Conservation (phyloP, 2,797 vertebrate species). For the Ceryle rudis region DNA sequence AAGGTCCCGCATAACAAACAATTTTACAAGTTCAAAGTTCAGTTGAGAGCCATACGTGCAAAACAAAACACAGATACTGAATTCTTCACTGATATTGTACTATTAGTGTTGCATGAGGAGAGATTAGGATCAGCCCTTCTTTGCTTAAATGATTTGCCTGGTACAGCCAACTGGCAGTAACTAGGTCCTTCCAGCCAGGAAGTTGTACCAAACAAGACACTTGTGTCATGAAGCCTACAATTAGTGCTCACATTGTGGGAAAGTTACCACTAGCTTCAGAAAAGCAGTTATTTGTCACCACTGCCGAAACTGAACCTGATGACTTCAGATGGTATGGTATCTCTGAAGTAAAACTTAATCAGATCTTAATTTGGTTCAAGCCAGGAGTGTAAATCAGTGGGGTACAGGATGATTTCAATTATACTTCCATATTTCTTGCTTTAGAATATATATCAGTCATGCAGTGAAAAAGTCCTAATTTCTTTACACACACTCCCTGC, state of each 20-base stretch:
- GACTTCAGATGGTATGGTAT: background rate
- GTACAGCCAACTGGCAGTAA: conserved; percentile 47
- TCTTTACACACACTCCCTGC: background rate
- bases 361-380: background rate
- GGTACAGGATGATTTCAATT: background rate
- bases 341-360: background rate
- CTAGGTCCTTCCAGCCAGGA: conserved; percentile 11
- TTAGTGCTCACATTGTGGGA: background rate
- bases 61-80: conserved; percentile 25
- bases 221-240: background rate
- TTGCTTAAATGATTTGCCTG: conserved; percentile 62
- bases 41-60: background rate
- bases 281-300: background rate
- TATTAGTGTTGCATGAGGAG: conserved; percentile 60
- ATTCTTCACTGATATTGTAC: conserved; percentile 59
- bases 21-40: conserved; percentile 17
- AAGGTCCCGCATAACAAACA: background rate
- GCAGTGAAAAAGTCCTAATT: background rate
- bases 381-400: background rate
- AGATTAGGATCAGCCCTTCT: conserved; percentile 69
- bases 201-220: conserved; percentile 10
- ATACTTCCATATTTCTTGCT: background rate
- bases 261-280: background rate
- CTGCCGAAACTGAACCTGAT: background rate
- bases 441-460: background rate